Conservation (phyloP, 2,113 vertebrate species). For the Phaethornis superciliosus region DNA sequence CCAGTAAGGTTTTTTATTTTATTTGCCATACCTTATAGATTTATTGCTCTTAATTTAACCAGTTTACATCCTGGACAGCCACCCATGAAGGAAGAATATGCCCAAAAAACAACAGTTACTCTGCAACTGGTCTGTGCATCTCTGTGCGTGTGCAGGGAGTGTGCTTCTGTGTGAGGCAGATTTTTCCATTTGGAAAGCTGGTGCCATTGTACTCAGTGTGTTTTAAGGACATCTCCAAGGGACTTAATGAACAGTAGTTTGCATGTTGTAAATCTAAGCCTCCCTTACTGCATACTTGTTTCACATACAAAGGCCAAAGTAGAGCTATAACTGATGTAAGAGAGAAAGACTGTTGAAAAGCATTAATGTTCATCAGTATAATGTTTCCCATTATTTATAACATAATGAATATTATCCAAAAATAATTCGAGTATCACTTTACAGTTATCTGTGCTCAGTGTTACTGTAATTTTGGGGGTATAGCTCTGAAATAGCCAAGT, state of each 20-base stretch:
- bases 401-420: neutral
- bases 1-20: neutral
- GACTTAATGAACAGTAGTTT: neutral
- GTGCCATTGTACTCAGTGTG: neutral
- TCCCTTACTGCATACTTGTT: neutral
- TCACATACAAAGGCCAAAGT: accelerated
- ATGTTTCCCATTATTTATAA: neutral
- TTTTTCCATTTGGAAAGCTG: neutral
- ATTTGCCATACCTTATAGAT: neutral
- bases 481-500: neutral
- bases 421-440: neutral
- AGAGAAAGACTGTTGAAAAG: constrained; percentile 8
- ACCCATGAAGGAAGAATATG: neutral
- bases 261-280: neutral
- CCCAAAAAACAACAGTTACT: neutral
- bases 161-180: neutral
- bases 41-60: neutral
- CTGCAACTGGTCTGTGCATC: neutral
- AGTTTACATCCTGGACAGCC: neutral
- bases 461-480: neutral
- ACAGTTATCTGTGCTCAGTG: neutral
- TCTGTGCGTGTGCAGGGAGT: accelerated
- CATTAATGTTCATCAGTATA: neutral
- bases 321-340: neutral
- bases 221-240: neutral